Conservation (phyloP, 2,113 vertebrate genomes). For the Gasterosteus nipponicus region DNA sequence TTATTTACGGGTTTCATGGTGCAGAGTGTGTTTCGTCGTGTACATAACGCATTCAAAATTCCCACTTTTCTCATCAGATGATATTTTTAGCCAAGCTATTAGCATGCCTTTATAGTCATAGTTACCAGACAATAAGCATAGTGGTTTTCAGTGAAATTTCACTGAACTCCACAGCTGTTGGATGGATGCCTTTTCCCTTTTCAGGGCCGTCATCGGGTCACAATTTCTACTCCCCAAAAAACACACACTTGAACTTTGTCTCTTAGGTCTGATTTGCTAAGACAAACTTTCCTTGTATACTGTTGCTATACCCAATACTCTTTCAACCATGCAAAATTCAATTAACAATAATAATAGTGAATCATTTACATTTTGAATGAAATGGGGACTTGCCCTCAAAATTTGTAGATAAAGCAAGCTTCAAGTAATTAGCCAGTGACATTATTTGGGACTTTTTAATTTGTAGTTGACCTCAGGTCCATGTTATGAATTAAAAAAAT, state of each 20-base stretch:
- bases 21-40: background rate
- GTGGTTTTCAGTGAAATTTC: no score
- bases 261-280: background rate
- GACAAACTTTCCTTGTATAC: no score
- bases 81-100: no score
- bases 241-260: background rate
- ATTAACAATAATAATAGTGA: background rate
- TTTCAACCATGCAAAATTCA: background rate
- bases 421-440: background rate
- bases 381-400: background rate
- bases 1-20: background rate
- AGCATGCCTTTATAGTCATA: no score
- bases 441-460: background rate
- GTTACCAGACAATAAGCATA: no score
- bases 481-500: background rate
- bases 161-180: no score
- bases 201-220: no score
- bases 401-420: no score
- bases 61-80: no score
- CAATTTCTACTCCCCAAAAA: no score
- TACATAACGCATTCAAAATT: background rate
- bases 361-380: background rate
- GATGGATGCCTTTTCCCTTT: no score
- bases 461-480: background rate
- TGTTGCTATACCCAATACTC: background rate